Percentiles rank a stretch among this genome's conserved stretches.
phyloP scores from a whole-genome alignment of 37 sponge, comb jelly and placozoan species.

The Axinella damicornis region DNA sequence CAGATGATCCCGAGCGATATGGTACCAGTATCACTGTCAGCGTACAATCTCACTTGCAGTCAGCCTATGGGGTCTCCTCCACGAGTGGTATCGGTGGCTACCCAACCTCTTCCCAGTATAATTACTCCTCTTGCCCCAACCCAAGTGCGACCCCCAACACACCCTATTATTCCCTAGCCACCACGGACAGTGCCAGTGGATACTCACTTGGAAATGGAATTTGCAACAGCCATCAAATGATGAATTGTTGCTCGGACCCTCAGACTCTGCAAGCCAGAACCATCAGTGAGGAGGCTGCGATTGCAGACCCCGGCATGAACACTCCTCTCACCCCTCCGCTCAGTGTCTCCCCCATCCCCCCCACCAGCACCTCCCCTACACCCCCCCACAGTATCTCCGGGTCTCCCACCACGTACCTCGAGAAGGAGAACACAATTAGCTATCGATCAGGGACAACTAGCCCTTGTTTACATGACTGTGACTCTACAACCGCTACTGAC shows the following conservation, averaged over 20 bases:
- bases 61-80: not conserved
- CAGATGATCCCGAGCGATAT: conserved; percentile 47
- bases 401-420: conserved; percentile 20
- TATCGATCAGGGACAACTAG: conserved; percentile 48
- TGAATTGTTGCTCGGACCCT: not conserved
- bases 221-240: conserved; percentile 5
- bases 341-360: conserved; percentile 48
- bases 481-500: conserved; percentile 46
- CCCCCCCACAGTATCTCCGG: conserved; percentile 48
- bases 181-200: too few species aligned
- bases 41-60: conserved; percentile 21
- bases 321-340: conserved; percentile 66
- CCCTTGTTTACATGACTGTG: conserved; percentile 47
- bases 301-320: conserved; percentile 25
- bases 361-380: conserved; percentile 26
- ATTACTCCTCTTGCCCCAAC: conserved; percentile 25
- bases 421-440: conserved; percentile 45
- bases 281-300: conserved; percentile 7
- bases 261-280: too few species aligned
- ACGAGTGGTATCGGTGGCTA: conserved; percentile 24
- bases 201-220: too few species aligned
- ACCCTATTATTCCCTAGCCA: not conserved
- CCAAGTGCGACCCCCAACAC: not conserved
- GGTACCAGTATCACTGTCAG: conserved; percentile 41
- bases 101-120: conserved; percentile 21